Evolutionary conservation across 2,888 invertebrate genomes (phyloP).

Genomic region (Dynastes hyllus): DNA sequence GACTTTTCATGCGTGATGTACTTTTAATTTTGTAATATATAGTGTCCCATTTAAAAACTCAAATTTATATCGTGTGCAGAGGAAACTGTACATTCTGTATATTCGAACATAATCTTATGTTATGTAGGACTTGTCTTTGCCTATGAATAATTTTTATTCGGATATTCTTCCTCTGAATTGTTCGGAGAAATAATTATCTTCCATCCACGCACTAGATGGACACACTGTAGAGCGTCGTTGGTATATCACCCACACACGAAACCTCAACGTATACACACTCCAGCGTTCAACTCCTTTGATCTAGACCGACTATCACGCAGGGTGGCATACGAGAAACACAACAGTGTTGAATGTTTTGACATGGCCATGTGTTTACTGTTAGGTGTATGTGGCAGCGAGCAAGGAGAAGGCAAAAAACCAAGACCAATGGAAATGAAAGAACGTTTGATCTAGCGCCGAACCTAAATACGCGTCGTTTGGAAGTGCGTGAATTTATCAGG

Average conservation of each 20-base stretch:
- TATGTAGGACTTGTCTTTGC: too few relatives aligned
- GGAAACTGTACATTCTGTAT: too few relatives aligned
- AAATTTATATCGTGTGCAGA: too few relatives aligned
- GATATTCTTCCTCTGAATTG: too few relatives aligned
- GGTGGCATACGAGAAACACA: conserved; percentile 51
- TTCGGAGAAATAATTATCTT: too few relatives aligned
- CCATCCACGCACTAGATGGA: too few relatives aligned
- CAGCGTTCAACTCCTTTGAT: conserved; percentile 42
- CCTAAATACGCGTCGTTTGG: conserved; percentile 44
- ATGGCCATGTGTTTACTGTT: conserved; percentile 61
- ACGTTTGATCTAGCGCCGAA: conserved; percentile 50
- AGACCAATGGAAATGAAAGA: conserved; percentile 48
- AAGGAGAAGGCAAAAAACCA: conserved; percentile 27
- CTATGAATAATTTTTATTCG: too few relatives aligned
- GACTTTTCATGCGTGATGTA: too few relatives aligned
- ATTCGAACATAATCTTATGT: too few relatives aligned
- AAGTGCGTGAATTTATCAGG: conserved; percentile 51
- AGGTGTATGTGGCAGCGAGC: conserved; percentile 52
- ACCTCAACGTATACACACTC: conserved; percentile 32
- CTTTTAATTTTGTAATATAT: too few relatives aligned
- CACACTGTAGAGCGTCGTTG: too few relatives aligned
- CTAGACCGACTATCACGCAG: conserved; percentile 50
- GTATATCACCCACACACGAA: conserved; percentile 13
- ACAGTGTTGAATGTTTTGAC: conserved; percentile 62
- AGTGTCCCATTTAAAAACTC: too few relatives aligned